Conservation (phyloP, 2,888 invertebrate genomes). For the Tridacna gigas region DNA sequence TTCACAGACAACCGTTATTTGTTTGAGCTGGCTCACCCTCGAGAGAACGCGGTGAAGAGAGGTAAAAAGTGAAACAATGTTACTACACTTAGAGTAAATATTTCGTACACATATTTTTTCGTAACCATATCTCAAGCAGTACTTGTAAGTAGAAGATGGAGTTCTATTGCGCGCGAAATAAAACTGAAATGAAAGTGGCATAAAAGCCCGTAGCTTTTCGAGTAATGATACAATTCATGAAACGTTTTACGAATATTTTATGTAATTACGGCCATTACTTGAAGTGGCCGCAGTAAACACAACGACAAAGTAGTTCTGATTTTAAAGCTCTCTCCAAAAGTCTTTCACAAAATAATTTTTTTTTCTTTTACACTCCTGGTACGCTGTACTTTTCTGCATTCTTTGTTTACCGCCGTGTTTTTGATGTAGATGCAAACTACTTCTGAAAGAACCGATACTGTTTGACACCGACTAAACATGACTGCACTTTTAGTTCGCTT, state of each 20-base stretch:
- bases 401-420: too few relatives aligned
- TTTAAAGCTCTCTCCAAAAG: not conserved
- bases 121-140: constrained; percentile 25
- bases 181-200: constrained; percentile 43
- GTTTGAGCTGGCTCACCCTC: too few relatives aligned
- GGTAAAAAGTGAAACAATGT: not conserved
- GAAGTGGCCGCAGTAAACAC: not conserved
- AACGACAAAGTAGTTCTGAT: constrained; percentile 15
- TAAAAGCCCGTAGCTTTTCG: constrained; percentile 20
- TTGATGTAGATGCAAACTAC: too few relatives aligned
- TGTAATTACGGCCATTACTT: constrained; percentile 14
- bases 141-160: not conserved
- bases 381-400: too few relatives aligned
- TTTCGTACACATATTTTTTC: constrained; percentile 13
- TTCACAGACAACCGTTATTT: too few relatives aligned
- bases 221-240: constrained; percentile 25
- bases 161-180: constrained; percentile 12
- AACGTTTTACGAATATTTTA: constrained; percentile 11
- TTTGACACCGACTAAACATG: too few relatives aligned
- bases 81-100: not conserved
- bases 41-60: not conserved
- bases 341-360: too few relatives aligned
- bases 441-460: too few relatives aligned
- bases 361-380: too few relatives aligned
- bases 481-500: too few relatives aligned